Evolutionary conservation across 2,113 vertebrate species (phyloP), one percentile per base, ranked within the genome.

Genomic region (Mandrillus leucophaeus): DNA sequence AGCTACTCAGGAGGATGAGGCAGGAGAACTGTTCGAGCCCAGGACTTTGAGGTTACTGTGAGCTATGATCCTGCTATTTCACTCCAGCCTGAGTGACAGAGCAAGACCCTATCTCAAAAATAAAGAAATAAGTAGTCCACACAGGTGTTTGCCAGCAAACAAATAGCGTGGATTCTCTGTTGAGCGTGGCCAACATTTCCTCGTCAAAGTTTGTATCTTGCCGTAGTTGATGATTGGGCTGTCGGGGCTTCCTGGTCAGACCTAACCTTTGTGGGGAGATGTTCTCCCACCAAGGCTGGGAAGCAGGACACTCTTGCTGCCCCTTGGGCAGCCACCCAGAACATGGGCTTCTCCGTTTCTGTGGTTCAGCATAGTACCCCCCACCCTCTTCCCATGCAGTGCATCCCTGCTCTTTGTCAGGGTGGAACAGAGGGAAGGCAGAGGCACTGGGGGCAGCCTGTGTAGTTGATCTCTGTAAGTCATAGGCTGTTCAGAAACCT

Each of bases 381-480:
- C 50, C 11, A 1, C 17, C 11, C 10, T 72, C 40, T 75, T 38
- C 78, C 43, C 1, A 1, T 2, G 78, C 38, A 3, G 18, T 3
- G 1, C 17, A 2, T 2, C 2, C 40, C 61, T 22, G 9, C n/a
- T 25, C 32, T 73, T 55, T 23, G 12, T 20, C 43, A 85, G 66
- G 38, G 10, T 0, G 1, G 8, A 14, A 3, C 3, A 3, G 17
- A 1, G 16, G 45, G 50, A 38, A 43, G 30, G 48, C 8, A 43
- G 72, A 61, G 14, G n/a, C 52, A 2, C 22, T 73, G 8, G 16
- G 66, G 16, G 64, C 89, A 43, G 32, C 52, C 45, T n/a, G 6
- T 3, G 1, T 0, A 6, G 40, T 11, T 12, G 0, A 0, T 78
- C 76, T 52, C 35, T 4, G 0, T 14, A 32, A 38, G n/a, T 57